Percentiles rank a stretch among this genome's conserved stretches.
Conservation (phyloP, 2,888 invertebrate species). For the Apamea epomidion region DNA sequence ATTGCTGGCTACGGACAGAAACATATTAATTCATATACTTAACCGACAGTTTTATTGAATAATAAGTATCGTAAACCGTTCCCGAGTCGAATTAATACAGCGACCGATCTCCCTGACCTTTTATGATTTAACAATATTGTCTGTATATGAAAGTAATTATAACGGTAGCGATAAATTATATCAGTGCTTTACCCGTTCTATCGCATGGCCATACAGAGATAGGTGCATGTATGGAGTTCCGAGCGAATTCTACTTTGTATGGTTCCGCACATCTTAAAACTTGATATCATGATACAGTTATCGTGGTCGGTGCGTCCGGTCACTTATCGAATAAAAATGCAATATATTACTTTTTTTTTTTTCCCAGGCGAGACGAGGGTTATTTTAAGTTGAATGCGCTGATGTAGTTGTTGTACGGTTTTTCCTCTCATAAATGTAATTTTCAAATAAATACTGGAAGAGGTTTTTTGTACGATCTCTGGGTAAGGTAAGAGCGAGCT, state of each 20-base stretch:
- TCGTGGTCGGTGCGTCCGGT: constrained; percentile 53
- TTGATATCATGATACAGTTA: constrained; percentile 66
- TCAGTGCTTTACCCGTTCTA: constrained; percentile 67
- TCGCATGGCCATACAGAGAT: constrained; percentile 61
- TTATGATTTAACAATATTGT: constrained; percentile 81
- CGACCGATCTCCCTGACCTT: constrained; percentile 76
- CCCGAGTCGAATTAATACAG: constrained; percentile 76
- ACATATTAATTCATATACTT: constrained; percentile 67
- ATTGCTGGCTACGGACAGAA: constrained; percentile 39
- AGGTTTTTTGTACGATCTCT: not conserved
- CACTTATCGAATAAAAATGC: constrained; percentile 54
- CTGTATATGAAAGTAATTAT: constrained; percentile 81
- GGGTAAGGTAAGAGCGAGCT: too few relatives aligned
- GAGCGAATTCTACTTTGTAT: constrained; percentile 48
- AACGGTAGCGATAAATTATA: constrained; percentile 76
- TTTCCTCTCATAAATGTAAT: constrained; percentile 7
- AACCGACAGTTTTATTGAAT: constrained; percentile 83
- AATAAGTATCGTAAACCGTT: constrained; percentile 80
- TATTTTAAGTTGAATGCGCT: constrained; percentile 34
- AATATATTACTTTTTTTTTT: constrained; percentile 46
- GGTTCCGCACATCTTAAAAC: constrained; percentile 58
- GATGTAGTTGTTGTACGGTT: constrained; percentile 10
- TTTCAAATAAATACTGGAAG: not conserved
- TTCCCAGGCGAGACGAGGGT: constrained; percentile 32
- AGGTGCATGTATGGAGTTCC: constrained; percentile 57